Evolutionary conservation across 2,888 invertebrate genomes (phyloP), one percentile per base, ranked within the genome.

Genomic region (Carabus problematicus): DNA sequence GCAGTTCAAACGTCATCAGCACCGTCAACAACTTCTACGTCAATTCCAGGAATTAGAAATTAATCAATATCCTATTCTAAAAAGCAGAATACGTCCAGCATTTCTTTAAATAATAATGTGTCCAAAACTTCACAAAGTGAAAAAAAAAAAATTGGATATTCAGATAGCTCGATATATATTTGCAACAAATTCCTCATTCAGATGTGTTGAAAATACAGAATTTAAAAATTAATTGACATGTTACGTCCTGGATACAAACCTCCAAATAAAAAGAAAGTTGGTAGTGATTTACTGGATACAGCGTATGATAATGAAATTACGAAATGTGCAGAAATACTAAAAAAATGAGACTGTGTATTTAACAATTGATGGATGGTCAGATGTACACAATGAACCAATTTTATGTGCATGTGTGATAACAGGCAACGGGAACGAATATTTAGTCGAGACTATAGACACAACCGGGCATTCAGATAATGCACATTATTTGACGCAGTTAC

Each of bases 131-230:
- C n/a, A n/a, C 12, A 29, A 63, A 29, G 6, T 39, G 16, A 45
- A n/a, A 8, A 45, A 16, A 60, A 16, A 60, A 19, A 41, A 42
- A 60, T 29, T 60, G 29, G 60, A 60, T 45, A 16, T 40, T 42
- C 60, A 41, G 42, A 60, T 63, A 8, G 62, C 41, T 8, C 43
- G 42, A 42, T 43, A 14, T 42, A 18, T 60, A 19, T 60, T 60
- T 60, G 60, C 60, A 42, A 60, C 60, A 18, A 60, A 60, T 60
- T 42, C 60, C n/a, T 19, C 40, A 42, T 60, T 60, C 42, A 40
- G 60, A 45, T 18, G 19, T 12, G 41, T 60, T 14, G 60, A 56
- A 39, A 39, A 56, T 29, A 39, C 19, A 29, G 40, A 56, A 56
- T 39, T 56, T 12, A 56, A 56, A 56, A 56, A 56, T 3, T 41